Base-by-base conservation (phyloP, 2,797 vertebrate species). In the Cetoscarus ocellatus region DNA sequence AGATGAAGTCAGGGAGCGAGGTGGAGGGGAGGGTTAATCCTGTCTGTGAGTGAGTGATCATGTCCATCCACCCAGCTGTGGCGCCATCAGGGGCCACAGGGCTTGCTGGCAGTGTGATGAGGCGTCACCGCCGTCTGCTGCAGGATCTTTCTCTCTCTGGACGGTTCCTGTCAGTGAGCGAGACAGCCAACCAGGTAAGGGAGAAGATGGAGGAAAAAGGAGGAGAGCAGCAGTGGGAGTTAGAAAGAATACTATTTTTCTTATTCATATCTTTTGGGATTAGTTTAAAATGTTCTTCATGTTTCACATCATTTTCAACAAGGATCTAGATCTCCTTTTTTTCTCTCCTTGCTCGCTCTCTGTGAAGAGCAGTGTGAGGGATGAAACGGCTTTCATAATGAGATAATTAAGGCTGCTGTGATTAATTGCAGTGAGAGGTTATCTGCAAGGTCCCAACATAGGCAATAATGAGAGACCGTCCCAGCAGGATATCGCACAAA, bases 51-150 rank as follows among this genome's bases (percentile, higher is more conserved):
- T 92, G 93, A 93, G 79, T 80, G 88, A 93, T 92, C 92, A 93
- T 94, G 92, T 90, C 88, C 87, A 84, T 92, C 75, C 76, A 86
- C 76, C 92, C 92, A 91, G 92, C 92, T 93, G 93, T 91, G 93
- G 91, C 88, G 80, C 87, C 87, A 84, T 90, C 86, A 83, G 87
- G 87, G 91, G 90, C 89, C 88, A 90, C 88, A 76, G 87, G 87
- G 90, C 86, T 86, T 78, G 92, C 91, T 92, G 88, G 72, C 90
- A 92, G 89, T 89, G 90, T 94, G 93, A 94, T 94, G 93, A 95
- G 92, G 92, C 89, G 67, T 93, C 93, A 87, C 91, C 61, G 70
- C 75, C 69, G 87, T 89, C 89, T 87, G 84, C 83, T 86, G 84
- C 79, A 47, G 77, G 81, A 89, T 39, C 38, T 39, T 5, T 39